Evolutionary conservation across 2,113 vertebrate species (phyloP).

Genomic region (Ondatra zibethicus): DNA sequence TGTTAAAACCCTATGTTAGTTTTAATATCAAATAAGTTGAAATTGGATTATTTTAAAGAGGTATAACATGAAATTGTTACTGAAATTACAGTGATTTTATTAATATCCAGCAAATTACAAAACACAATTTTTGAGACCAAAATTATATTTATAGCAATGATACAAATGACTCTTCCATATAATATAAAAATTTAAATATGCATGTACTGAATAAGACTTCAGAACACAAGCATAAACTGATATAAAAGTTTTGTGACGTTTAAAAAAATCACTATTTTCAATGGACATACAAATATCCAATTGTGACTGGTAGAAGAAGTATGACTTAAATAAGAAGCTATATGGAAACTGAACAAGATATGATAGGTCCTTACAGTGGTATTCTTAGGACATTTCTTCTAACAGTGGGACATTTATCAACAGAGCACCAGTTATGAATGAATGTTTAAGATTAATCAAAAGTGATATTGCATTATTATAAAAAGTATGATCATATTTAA

Average conservation of each 20-base stretch:
- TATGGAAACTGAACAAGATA: background rate
- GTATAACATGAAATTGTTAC: background rate
- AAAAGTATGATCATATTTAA: background rate
- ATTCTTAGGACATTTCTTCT: background rate
- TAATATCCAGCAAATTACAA: background rate
- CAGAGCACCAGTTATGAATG: background rate
- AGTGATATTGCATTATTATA: background rate
- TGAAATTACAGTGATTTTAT: background rate
- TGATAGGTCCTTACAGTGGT: background rate
- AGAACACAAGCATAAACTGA: background rate
- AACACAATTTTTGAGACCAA: background rate
- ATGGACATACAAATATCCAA: background rate
- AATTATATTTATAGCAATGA: background rate
- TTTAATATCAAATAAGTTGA: background rate
- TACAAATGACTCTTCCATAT: background rate
- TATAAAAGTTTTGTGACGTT: background rate
- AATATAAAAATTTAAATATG: background rate
- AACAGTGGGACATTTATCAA: background rate
- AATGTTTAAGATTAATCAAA: background rate
- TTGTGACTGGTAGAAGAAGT: background rate
- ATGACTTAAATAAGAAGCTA: background rate
- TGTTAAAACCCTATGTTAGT: too few relatives aligned
- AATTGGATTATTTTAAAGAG: background rate
- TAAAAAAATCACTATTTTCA: background rate
- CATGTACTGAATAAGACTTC: background rate